Evolutionary conservation across 2,113 vertebrate genomes (phyloP).

Genomic region (Nothoprocta pentlandii): DNA sequence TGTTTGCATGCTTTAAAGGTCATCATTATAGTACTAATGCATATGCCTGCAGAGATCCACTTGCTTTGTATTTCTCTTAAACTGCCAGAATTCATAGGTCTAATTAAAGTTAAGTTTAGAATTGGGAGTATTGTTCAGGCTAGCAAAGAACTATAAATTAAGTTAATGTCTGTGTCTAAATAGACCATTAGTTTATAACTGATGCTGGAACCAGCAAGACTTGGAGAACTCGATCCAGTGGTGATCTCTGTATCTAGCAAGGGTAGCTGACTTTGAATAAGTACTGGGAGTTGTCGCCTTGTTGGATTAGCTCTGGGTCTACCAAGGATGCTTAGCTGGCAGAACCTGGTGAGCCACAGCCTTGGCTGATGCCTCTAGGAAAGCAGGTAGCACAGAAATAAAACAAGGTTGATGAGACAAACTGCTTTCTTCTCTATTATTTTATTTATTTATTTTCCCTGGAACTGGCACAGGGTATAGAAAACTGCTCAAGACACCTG

Average conservation of each 20-base stretch:
- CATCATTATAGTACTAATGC: not conserved
- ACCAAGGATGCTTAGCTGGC: not conserved
- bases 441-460: not conserved
- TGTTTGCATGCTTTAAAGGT: not conserved
- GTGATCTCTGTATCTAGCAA: not conserved
- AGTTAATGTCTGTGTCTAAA: not conserved
- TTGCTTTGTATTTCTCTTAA: not conserved
- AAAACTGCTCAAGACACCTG: not conserved
- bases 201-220: not conserved
- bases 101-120: not conserved
- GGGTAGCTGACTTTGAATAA: not conserved
- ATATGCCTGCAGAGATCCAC: not conserved
- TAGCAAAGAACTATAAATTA: not conserved
- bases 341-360: not conserved
- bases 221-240: not conserved
- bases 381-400: not conserved
- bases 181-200: not conserved
- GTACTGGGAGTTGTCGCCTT: accelerated
- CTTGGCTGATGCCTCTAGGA: not conserved
- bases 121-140: not conserved
- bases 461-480: not conserved
- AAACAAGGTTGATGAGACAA: not conserved
- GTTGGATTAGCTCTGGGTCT: not conserved
- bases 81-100: not conserved
- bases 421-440: not conserved